These are phyloP conservation scores for Drosophila affinis DNA, from an alignment of 2,888 invertebrate genomes.

Conservation along the genomic window DNA sequence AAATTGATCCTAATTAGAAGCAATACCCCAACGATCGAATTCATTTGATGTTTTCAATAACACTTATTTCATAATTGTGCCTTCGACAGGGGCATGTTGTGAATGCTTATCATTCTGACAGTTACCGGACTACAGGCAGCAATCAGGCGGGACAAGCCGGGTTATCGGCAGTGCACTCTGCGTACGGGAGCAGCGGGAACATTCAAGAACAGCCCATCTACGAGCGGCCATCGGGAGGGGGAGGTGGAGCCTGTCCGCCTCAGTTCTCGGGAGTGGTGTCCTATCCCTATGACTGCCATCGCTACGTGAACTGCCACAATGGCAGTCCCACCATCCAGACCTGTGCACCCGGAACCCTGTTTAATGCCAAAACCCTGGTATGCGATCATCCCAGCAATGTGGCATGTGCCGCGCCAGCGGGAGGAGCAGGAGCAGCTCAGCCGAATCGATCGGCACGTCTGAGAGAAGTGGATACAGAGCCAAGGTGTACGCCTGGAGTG, in stretches of 20 bases:
- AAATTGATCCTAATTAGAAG: slow-evolving; percentile 28
- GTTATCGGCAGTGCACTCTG: slow-evolving; percentile 69
- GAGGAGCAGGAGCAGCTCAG: slow-evolving; percentile 14
- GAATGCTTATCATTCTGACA: slow-evolving; percentile 71
- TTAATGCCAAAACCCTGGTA: slow-evolving; percentile 86
- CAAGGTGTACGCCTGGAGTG: slow-evolving; percentile 84
- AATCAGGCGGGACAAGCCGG: slow-evolving; percentile 39
- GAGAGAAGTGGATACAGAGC: slow-evolving; percentile 31
- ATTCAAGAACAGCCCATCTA: slow-evolving; percentile 65
- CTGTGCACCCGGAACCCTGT: slow-evolving; percentile 88
- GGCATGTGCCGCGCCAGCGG: slow-evolving; percentile 81
- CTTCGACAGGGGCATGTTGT: slow-evolving; percentile 72
- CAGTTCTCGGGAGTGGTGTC: slow-evolving; percentile 86
- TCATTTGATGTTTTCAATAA: slow-evolving; percentile 27
- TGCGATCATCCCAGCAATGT: slow-evolving; percentile 88
- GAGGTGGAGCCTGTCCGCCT: slow-evolving; percentile 83
- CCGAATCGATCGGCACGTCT: slow-evolving; percentile 35
- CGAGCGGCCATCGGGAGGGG: slow-evolving; percentile 52
- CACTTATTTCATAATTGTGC: slow-evolving; percentile 45
- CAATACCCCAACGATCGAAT: slow-evolving; percentile 2
- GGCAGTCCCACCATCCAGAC: slow-evolving; percentile 87
- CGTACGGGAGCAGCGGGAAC: slow-evolving; percentile 30
- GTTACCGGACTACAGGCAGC: slow-evolving; percentile 45
- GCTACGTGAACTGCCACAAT: slow-evolving; percentile 88
- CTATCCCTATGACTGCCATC: slow-evolving; percentile 87